phyloP scores from a whole-genome alignment of 2,113 vertebrate genomes.

The Oncorhynchus gorbuscha region DNA sequence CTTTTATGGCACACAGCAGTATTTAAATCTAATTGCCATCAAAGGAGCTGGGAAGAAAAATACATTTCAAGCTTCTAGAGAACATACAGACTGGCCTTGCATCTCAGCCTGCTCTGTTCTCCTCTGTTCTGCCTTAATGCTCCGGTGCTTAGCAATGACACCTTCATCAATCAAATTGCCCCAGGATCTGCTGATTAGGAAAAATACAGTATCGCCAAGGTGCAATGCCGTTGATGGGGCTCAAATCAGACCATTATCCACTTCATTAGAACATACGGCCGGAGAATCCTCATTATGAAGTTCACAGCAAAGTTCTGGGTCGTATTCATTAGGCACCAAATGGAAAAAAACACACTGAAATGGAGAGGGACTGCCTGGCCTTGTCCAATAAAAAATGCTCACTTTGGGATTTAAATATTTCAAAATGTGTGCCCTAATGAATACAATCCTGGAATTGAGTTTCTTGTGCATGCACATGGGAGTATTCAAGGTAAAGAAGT shows the following conservation, averaged over 20 bases:
- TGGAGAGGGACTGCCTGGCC: no score
- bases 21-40: background rate
- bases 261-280: slow-evolving; percentile 49
- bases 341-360: no score
- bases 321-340: no score
- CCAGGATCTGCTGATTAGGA: slow-evolving; percentile 38
- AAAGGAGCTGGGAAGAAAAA: slow-evolving; percentile 14
- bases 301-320: background rate
- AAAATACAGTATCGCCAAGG: slow-evolving; percentile 37
- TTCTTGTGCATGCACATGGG: no score
- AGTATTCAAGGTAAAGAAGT: no score
- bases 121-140: slow-evolving; percentile 53
- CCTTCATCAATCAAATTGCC: slow-evolving; percentile 52
- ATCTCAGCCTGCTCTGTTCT: slow-evolving; percentile 21
- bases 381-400: no score
- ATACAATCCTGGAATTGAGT: no score
- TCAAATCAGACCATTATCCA: slow-evolving; percentile 55
- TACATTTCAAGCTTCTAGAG: background rate
- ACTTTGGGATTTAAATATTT: no score
- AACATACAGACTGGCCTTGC: background rate
- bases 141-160: slow-evolving; percentile 54
- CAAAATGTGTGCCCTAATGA: no score
- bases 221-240: slow-evolving; percentile 39
- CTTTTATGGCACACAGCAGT: background rate
- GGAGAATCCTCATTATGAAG: background rate